Conservation (phyloP, 2,113 vertebrate genomes). For the Dermatemys mawii region DNA sequence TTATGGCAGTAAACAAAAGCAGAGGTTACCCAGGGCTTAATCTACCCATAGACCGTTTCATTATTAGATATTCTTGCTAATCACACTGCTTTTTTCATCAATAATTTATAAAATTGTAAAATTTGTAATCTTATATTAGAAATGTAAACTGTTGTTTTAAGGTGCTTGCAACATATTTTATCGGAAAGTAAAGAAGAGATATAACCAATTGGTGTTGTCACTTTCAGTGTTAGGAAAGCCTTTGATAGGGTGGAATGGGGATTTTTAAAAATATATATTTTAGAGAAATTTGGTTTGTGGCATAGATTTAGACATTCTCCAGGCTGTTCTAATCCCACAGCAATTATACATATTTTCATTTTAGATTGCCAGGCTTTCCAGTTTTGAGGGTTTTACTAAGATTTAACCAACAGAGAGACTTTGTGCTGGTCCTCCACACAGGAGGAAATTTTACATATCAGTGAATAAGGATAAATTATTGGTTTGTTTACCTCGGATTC, state of each 20-base stretch:
- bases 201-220: too few relatives aligned
- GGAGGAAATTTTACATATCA: neutral
- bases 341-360: neutral
- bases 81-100: neutral
- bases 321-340: neutral
- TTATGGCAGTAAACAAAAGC: neutral
- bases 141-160: too few relatives aligned
- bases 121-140: too few relatives aligned
- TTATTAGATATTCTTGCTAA: neutral
- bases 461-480: neutral
- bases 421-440: neutral
- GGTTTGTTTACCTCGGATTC: neutral
- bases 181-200: too few relatives aligned
- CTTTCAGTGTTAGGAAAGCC: too few relatives aligned
- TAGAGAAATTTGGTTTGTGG: neutral
- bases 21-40: neutral
- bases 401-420: neutral
- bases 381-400: neutral
- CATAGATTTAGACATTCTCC: neutral
- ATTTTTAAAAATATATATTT: neutral
- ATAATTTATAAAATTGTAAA: neutral
- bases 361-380: neutral
- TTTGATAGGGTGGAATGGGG: too few relatives aligned
- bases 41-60: neutral
- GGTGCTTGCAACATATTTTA: too few relatives aligned